Conservation (phyloP, 1,140 invertebrate species). For the Tyrophagus putrescentiae region DNA sequence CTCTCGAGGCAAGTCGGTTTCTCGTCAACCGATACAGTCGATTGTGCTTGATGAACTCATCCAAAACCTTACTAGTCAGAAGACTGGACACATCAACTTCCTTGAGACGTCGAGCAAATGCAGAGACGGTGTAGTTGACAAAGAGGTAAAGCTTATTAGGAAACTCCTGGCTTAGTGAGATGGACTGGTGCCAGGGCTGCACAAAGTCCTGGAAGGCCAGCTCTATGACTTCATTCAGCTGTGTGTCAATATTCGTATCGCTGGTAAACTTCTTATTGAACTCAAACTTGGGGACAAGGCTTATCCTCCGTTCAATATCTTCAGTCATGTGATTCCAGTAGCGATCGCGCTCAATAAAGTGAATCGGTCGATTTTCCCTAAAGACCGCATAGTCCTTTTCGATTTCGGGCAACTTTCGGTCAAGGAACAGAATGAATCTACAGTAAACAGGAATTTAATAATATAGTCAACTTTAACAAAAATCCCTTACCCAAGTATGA, state of each 20-base stretch:
- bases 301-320: neutral
- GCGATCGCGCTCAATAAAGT: neutral
- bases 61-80: constrained; percentile 65
- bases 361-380: neutral
- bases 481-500: constrained; percentile 9
- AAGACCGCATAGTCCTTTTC: constrained; percentile 12
- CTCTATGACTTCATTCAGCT: constrained; percentile 41
- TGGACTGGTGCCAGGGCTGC: constrained; percentile 51
- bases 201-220: constrained; percentile 54
- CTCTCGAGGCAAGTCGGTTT: constrained; percentile 43
- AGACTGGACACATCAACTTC: constrained; percentile 75
- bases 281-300: neutral
- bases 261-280: constrained; percentile 38
- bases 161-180: constrained; percentile 43
- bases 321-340: neutral
- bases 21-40: constrained; percentile 56
- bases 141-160: constrained; percentile 39
- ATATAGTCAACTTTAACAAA: neutral
- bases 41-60: constrained; percentile 75
- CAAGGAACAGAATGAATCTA: neutral
- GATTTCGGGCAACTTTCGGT: neutral
- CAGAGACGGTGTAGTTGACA: constrained; percentile 37
- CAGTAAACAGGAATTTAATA: neutral
- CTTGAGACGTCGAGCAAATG: constrained; percentile 48
- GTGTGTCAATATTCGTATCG: constrained; percentile 51